Percentiles rank a stretch among this genome's conserved stretches.
These are phyloP conservation scores for Lophius americanus DNA, from an alignment of 2,797 vertebrate species.

Conservation along the genomic window DNA sequence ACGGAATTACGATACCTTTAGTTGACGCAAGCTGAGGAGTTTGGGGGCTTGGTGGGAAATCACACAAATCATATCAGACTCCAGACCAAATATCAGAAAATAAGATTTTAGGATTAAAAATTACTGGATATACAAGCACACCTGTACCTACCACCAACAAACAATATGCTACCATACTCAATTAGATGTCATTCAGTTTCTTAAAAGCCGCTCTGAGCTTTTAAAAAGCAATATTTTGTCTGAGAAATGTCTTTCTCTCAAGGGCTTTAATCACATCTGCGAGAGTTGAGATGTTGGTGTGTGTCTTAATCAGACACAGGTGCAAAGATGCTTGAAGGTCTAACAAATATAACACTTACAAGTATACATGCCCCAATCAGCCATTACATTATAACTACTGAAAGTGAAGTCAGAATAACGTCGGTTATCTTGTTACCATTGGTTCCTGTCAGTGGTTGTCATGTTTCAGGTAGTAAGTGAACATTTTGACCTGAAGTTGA, in stretches of 20 bases:
- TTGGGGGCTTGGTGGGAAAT: slow-evolving; percentile 39
- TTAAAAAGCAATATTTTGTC: slow-evolving; percentile 11
- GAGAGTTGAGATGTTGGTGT: no score
- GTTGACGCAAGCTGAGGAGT: slow-evolving; percentile 5
- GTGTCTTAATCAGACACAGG: no score
- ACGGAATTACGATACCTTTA: slow-evolving; percentile 3
- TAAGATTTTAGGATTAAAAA: slow-evolving; percentile 35
- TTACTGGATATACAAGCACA: background rate
- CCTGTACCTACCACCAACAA: slow-evolving; percentile 6
- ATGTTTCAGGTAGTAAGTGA: no score
- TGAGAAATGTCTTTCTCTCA: slow-evolving; percentile 5
- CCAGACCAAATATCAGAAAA: slow-evolving; percentile 25
- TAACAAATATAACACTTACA: no score
- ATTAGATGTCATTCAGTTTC: slow-evolving; percentile 11
- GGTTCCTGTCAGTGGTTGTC: no score
- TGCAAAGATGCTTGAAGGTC: no score
- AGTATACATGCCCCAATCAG: no score
- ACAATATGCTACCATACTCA: background rate
- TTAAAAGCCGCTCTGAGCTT: slow-evolving; percentile 6
- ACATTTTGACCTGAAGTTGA: no score
- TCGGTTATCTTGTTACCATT: no score
- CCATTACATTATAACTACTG: no score
- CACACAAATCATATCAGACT: slow-evolving; percentile 36
- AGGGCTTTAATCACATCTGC: no score
- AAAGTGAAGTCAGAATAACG: no score